These are phyloP conservation scores for Ceratothoa steindachneri DNA, from an alignment of 2,888 invertebrate genomes.

Conservation along the genomic window DNA sequence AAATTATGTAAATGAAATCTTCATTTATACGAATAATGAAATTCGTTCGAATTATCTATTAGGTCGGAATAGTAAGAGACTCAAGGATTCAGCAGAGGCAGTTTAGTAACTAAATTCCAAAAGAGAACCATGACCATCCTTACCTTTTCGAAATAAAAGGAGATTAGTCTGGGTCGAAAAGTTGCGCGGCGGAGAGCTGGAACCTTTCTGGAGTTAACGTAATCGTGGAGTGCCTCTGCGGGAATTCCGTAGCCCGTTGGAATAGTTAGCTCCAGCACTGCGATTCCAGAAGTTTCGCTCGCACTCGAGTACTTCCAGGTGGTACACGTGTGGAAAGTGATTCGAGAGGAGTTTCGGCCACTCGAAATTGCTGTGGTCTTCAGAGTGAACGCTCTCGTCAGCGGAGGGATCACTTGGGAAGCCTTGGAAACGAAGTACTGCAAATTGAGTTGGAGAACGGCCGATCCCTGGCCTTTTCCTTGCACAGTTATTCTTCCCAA, in stretches of 20 bases:
- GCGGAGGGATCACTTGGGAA: conserved; percentile 79
- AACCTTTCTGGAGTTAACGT: conserved; percentile 74
- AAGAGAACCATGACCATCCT: no score
- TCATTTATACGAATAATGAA: no score
- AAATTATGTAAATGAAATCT: no score
- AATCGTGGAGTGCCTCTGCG: conserved; percentile 80
- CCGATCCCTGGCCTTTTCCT: conserved; percentile 89
- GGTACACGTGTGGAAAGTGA: conserved; percentile 75
- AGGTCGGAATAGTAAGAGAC: no score
- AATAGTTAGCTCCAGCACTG: conserved; percentile 77
- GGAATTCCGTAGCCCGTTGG: conserved; percentile 91
- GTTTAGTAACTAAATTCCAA: no score
- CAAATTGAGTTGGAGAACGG: conserved; percentile 86
- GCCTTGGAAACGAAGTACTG: conserved; percentile 84
- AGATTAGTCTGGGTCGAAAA: neutral
- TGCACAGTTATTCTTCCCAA: conserved; percentile 91
- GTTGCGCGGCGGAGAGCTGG: conserved; percentile 60
- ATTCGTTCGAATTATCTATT: no score
- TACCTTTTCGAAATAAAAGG: neutral
- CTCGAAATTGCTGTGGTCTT: conserved; percentile 69
- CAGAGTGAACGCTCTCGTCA: conserved; percentile 73
- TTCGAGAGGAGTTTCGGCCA: conserved; percentile 90
- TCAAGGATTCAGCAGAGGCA: no score
- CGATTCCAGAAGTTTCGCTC: conserved; percentile 79
- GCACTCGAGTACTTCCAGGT: conserved; percentile 76